phyloP scores from a whole-genome alignment of 2,888 invertebrate genomes.

The Drosophila fulvimacula region DNA sequence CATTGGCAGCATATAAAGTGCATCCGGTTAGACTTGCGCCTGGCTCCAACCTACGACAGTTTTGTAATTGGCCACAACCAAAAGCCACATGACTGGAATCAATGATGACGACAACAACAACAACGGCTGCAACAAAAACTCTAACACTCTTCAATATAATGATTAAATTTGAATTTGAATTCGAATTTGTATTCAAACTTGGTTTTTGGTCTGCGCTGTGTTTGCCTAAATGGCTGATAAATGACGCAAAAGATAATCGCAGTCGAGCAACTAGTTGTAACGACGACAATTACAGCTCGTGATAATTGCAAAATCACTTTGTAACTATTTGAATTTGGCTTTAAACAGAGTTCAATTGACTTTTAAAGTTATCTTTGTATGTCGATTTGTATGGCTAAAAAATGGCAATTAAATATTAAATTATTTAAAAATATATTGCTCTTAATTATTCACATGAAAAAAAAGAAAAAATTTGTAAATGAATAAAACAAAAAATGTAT shows the following conservation, averaged over 20 bases:
- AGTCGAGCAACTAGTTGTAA: slow-evolving; percentile 8
- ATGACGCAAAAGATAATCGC: slow-evolving; percentile 11
- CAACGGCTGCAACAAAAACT: background rate
- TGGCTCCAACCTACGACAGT: slow-evolving; percentile 6
- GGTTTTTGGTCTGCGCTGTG: background rate
- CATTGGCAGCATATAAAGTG: slow-evolving; percentile 26
- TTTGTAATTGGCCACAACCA: slow-evolving; percentile 24
- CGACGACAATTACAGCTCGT: slow-evolving; percentile 5
- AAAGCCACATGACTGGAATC: slow-evolving; percentile 29
- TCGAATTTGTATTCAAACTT: slow-evolving; percentile 27
- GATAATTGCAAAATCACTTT: slow-evolving; percentile 28
- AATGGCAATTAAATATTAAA: background rate
- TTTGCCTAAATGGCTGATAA: slow-evolving; percentile 25
- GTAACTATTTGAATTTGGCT: background rate
- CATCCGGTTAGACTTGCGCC: slow-evolving; percentile 34
- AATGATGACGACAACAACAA: slow-evolving; percentile 14
- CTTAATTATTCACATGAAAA: background rate
- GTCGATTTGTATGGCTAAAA: background rate
- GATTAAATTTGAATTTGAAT: slow-evolving; percentile 28
- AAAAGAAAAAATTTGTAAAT: too few relatives aligned
- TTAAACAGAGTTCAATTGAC: background rate
- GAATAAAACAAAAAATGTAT: background rate
- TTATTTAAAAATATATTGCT: background rate
- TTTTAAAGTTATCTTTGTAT: background rate
- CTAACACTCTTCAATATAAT: slow-evolving; percentile 11